Evolutionary conservation across 2,888 invertebrate species (phyloP).

Genomic region (Palloptera scutellata): DNA sequence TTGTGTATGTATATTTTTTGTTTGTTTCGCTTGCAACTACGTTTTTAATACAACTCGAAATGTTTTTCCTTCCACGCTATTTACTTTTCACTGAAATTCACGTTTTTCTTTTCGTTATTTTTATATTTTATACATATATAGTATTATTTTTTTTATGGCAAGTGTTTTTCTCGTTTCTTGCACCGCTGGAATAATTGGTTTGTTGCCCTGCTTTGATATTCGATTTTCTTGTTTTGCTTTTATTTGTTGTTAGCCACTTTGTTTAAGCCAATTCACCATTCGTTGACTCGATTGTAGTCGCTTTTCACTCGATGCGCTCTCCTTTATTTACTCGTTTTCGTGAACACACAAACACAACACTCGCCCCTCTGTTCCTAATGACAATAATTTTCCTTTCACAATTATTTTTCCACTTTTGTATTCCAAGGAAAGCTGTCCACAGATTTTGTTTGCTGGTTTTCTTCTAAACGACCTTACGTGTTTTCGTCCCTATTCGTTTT

Average conservation of each 20-base stretch:
- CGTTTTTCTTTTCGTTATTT: too few relatives aligned
- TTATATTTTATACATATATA: too few relatives aligned
- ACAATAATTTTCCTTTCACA: conserved; percentile 2
- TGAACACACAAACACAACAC: background rate
- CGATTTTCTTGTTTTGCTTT: background rate
- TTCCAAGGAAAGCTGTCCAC: too few relatives aligned
- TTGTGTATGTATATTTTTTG: background rate
- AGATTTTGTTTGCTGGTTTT: background rate
- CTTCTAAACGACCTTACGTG: background rate
- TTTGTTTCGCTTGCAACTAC: background rate
- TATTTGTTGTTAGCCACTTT: background rate
- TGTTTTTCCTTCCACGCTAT: too few relatives aligned
- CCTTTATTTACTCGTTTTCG: background rate
- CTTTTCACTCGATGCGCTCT: background rate
- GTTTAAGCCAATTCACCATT: too few relatives aligned
- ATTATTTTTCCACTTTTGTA: background rate
- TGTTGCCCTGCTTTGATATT: conserved; percentile 1
- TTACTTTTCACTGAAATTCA: too few relatives aligned
- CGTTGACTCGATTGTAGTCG: too few relatives aligned
- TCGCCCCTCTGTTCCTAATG: background rate
- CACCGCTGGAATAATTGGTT: background rate
- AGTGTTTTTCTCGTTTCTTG: too few relatives aligned
- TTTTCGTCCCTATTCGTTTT: background rate
- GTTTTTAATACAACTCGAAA: too few relatives aligned
- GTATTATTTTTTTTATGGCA: too few relatives aligned